Evolutionary conservation across 2,888 invertebrate genomes (phyloP), one percentile per base, ranked within the genome.

Genomic region (Congeria kusceri): DNA sequence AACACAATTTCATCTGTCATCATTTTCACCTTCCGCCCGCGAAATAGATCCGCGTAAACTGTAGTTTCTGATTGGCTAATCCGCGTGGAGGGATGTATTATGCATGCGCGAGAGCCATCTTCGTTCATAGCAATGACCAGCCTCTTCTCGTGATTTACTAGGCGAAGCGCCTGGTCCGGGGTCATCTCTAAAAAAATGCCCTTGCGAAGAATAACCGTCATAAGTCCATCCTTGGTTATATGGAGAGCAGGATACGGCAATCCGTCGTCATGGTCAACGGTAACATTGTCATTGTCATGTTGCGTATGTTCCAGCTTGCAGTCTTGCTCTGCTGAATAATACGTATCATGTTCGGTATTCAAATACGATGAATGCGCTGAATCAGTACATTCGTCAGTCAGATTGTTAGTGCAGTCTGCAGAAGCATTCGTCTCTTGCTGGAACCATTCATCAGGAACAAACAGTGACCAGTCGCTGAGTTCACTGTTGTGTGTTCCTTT

Each of bases 121-220:
- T 86, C 85, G 83, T 91, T 94, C 18, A 92, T 91, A 7, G 93
- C 93, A 0, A 90, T 92, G 64, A 93, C 92, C 68, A 93, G 90
- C 63, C 92, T 90, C 74, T 88, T 89, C 28, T 90, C 89, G 78
- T 92, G 92, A 70, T 92, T 92, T 29, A 94, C 92, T 39, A 94
- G 87, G 4, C 94, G 91, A 32, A 94, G 87, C 3, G 93, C 91
- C 25, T 91, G 87, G 82, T 94, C 94, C 11, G 93, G 85, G 18
- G 93, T 92, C 88, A 94, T 91, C 78, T 94, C 94, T 9, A 94
- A 91, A 13, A 93, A 89, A 13, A 94, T 89, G 62, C 93, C 92
- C 66, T 91, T 79, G 13, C 91, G 86, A 71, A 94, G 87, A 18
- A 94, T 85, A 0, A 94, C 91, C 13, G 93, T 93, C 20, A 94